phyloP scores from a whole-genome alignment of 2,113 vertebrate species.

The Campylomormyrus tamandua region DNA sequence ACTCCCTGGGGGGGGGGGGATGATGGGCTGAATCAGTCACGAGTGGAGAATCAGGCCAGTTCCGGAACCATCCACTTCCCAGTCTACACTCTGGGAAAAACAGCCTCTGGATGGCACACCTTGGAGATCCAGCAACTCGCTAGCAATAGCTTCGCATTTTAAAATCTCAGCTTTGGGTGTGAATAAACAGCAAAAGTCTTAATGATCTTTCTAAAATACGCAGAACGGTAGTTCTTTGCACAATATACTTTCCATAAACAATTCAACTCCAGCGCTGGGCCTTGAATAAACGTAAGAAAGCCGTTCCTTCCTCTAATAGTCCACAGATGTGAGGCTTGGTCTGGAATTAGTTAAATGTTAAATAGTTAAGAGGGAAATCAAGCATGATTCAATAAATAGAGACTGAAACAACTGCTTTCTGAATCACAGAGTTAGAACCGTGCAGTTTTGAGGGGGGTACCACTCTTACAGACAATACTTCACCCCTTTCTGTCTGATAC shows the following conservation, averaged over 20 bases:
- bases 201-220: background rate
- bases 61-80: background rate
- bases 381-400: constrained; percentile 66
- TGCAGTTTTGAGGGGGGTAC: background rate
- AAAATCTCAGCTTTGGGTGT: background rate
- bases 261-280: constrained; percentile 46
- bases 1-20: constrained; percentile 1
- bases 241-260: constrained; percentile 68
- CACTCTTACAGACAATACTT: background rate
- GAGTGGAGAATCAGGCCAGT: constrained; percentile 22
- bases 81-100: background rate
- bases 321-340: constrained; percentile 59
- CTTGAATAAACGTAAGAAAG: constrained; percentile 58
- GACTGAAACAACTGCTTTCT: constrained; percentile 56
- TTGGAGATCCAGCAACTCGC: background rate
- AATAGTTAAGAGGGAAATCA: constrained; percentile 60
- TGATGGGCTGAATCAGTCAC: constrained; percentile 17
- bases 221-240: constrained; percentile 57
- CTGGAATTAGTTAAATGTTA: constrained; percentile 62
- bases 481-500: background rate
- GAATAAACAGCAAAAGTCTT: background rate
- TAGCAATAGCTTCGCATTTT: background rate
- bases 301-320: constrained; percentile 57
- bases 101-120: background rate
- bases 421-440: constrained; percentile 41